These are phyloP conservation scores for Podarcis siculus DNA, from an alignment of 2,797 vertebrate genomes.

Conservation along the genomic window DNA sequence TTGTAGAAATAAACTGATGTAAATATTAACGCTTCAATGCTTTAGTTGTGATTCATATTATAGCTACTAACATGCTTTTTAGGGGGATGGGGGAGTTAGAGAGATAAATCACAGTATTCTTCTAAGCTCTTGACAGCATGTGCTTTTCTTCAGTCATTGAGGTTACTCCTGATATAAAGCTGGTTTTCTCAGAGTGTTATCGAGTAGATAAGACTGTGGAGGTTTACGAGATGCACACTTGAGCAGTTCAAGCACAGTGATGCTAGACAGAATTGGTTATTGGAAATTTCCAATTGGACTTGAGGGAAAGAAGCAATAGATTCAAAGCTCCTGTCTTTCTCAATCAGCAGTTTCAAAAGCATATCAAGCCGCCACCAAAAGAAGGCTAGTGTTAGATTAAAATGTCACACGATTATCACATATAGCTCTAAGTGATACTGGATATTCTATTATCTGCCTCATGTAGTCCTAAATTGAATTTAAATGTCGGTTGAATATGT, in stretches of 20 bases:
- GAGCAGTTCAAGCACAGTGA: background rate
- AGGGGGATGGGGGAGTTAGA: background rate
- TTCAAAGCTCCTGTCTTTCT: background rate
- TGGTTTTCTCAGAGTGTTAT: conserved; percentile 5
- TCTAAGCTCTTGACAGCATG: conserved; percentile 23
- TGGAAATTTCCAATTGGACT: conserved; percentile 25
- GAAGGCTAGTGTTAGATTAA: conserved; percentile 15
- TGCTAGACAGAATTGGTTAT: background rate
- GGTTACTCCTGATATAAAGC: conserved; percentile 7
- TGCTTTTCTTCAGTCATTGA: conserved; percentile 8
- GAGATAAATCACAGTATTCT: background rate
- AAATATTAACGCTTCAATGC: background rate
- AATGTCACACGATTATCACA: conserved; percentile 14
- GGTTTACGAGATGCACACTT: background rate
- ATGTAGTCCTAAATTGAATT: conserved; percentile 28
- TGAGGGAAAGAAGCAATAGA: background rate
- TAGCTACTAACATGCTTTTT: background rate
- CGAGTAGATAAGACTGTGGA: conserved; percentile 4
- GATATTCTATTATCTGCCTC: conserved; percentile 22
- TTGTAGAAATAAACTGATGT: background rate
- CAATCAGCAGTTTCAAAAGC: background rate
- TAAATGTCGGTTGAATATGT: background rate
- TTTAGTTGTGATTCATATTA: background rate
- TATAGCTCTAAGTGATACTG: conserved; percentile 11
- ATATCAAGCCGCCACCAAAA: conserved; percentile 4